Conservation (phyloP, 2,888 invertebrate species). For the Ophion costatus region DNA sequence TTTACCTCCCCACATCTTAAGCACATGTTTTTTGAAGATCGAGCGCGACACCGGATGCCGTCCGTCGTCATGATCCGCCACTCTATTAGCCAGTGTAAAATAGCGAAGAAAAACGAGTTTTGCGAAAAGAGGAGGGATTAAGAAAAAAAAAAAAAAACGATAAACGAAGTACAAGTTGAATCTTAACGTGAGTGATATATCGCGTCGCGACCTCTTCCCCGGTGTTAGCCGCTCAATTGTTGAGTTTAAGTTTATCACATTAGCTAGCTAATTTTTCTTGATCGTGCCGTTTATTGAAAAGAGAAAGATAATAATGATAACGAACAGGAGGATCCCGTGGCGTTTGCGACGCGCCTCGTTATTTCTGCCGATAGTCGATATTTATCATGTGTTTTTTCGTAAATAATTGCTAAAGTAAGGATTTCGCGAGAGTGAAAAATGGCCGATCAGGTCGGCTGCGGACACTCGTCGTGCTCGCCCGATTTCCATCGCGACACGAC, state of each 20-base stretch:
- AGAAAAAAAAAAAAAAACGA: slow-evolving; percentile 13
- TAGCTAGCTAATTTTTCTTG: slow-evolving; percentile 70
- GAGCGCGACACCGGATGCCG: slow-evolving; percentile 66
- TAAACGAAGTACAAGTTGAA: slow-evolving; percentile 32
- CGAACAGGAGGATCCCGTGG: slow-evolving; percentile 15
- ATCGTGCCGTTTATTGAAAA: slow-evolving; percentile 52
- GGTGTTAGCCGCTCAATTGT: slow-evolving; percentile 68
- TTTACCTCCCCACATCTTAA: slow-evolving; percentile 55
- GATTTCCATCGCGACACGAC: slow-evolving; percentile 3
- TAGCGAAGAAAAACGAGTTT: slow-evolving; percentile 22
- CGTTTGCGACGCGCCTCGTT: slow-evolving; percentile 29
- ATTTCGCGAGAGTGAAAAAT: slow-evolving; percentile 11
- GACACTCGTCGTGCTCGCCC: neutral
- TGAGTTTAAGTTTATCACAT: slow-evolving; percentile 69
- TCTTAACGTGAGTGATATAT: slow-evolving; percentile 19
- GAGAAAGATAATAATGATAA: neutral
- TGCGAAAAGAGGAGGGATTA: neutral
- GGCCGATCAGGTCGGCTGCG: slow-evolving; percentile 31
- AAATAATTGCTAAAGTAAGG: slow-evolving; percentile 60
- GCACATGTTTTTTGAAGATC: slow-evolving; percentile 65
- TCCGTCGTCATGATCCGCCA: slow-evolving; percentile 55
- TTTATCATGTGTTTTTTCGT: slow-evolving; percentile 65
- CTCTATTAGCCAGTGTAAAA: slow-evolving; percentile 30
- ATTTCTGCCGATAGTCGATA: slow-evolving; percentile 65
- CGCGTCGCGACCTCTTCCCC: slow-evolving; percentile 67